A percentile compares a stretch with the other conserved stretches of the same genome.
Evolutionary conservation across 2,888 invertebrate genomes (phyloP).

Genomic region (Rhamphomyia laevipes): DNA sequence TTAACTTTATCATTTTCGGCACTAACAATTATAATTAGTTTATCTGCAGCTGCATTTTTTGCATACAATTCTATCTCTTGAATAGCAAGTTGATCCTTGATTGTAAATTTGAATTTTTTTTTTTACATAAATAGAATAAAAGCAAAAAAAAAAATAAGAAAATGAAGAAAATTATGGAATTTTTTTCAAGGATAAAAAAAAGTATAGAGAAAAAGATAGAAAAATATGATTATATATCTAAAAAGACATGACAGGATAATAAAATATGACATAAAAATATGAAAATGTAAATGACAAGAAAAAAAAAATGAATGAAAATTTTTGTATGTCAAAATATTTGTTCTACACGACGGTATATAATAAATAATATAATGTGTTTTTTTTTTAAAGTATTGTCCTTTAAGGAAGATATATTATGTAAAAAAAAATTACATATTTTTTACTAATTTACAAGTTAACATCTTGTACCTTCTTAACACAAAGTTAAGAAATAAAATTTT

Average conservation of each 20-base stretch:
- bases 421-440: too few relatives aligned
- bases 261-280: too few relatives aligned
- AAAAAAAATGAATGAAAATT: neutral
- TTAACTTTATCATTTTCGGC: conserved; percentile 87
- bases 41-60: conserved; percentile 85
- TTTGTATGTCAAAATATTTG: neutral
- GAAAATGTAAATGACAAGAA: too few relatives aligned
- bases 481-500: neutral
- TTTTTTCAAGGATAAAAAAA: neutral
- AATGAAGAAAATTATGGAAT: neutral
- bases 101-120: too few relatives aligned
- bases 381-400: neutral
- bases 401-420: neutral
- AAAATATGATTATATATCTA: too few relatives aligned
- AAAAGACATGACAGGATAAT: too few relatives aligned
- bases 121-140: neutral
- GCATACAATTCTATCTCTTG: conserved; percentile 77
- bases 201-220: too few relatives aligned
- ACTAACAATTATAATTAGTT: conserved; percentile 75
- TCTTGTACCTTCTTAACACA: neutral
- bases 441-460: too few relatives aligned
- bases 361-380: neutral
- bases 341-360: too few relatives aligned
- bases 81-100: conserved; percentile 41
- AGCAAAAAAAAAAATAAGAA: neutral